These are phyloP conservation scores for Campylomormyrus tamandua DNA, from an alignment of 2,113 vertebrate genomes.

Conservation along the genomic window DNA sequence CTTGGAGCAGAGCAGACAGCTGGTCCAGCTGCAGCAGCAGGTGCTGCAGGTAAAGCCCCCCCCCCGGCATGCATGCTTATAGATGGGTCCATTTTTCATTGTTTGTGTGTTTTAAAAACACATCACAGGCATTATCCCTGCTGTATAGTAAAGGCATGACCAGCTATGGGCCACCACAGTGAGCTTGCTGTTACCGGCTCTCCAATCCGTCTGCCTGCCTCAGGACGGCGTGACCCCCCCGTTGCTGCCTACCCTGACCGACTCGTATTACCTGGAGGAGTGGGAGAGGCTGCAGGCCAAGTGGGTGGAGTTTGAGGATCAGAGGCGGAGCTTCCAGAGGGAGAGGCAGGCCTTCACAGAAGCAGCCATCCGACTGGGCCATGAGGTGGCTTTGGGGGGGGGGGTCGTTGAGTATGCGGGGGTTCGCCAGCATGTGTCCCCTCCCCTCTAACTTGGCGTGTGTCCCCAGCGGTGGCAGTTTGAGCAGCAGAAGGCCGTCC, in stretches of 20 bases:
- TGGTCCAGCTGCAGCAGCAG: conserved; percentile 57
- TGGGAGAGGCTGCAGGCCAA: conserved; percentile 57
- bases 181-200: background rate
- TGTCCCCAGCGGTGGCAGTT: conserved; percentile 56
- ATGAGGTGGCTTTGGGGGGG: conserved; percentile 48
- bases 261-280: conserved; percentile 66
- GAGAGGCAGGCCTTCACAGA: conserved; percentile 66
- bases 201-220: background rate
- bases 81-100: background rate
- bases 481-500: conserved; percentile 53
- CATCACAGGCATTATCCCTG: background rate
- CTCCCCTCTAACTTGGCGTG: background rate
- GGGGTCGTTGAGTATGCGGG: too few species aligned
- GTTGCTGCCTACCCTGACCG: conserved; percentile 40
- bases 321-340: conserved; percentile 57
- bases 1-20: conserved; percentile 53
- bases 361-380: conserved; percentile 65
- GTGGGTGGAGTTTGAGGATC: conserved; percentile 48
- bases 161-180: background rate
- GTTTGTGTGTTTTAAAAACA: background rate
- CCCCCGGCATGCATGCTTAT: background rate
- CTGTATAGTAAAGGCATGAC: background rate
- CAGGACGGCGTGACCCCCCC: conserved; percentile 47
- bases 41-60: conserved; percentile 55
- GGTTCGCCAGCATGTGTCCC: too few species aligned